Evolutionary conservation across 1,140 invertebrate species (phyloP).

Genomic region (Drosophila orosa): DNA sequence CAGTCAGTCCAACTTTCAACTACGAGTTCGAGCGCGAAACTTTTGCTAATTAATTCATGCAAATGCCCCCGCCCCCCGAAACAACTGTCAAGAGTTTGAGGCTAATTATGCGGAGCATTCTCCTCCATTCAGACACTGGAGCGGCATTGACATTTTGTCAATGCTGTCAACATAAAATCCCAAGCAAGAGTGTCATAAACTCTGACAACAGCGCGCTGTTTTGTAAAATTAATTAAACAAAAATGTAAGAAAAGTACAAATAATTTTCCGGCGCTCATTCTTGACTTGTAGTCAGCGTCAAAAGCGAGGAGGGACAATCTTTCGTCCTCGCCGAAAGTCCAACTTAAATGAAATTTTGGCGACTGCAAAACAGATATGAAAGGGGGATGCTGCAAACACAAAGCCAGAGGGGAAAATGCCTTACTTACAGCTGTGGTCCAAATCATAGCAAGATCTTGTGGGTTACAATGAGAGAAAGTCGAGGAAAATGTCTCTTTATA

Average conservation of each 20-base stretch:
- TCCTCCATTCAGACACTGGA: conserved; percentile 7
- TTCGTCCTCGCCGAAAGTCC: conserved; percentile 48
- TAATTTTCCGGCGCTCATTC: conserved; percentile 72
- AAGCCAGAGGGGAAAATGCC: background rate
- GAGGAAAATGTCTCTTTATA: background rate
- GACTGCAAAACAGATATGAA: conserved; percentile 22
- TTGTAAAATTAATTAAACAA: conserved; percentile 82
- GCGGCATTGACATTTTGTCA: conserved; percentile 76
- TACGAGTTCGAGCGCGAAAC: conserved; percentile 52
- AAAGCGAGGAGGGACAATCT: conserved; percentile 2
- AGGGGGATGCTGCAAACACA: background rate
- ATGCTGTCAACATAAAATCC: conserved; percentile 80
- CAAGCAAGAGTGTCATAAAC: conserved; percentile 77
- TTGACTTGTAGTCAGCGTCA: conserved; percentile 41
- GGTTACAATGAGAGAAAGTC: background rate
- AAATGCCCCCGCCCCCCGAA: conserved; percentile 48
- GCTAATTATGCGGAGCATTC: conserved; percentile 73
- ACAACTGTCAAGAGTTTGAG: conserved; percentile 42
- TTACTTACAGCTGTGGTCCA: background rate
- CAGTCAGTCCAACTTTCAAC: conserved; percentile 25
- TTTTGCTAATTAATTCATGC: conserved; percentile 79
- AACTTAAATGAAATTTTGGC: conserved; percentile 76
- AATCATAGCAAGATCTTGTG: background rate
- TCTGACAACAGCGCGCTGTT: conserved; percentile 61
- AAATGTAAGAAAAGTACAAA: conserved; percentile 78